phyloP scores from a whole-genome alignment of 1,140 invertebrate genomes.

The Drosophila obscura region DNA sequence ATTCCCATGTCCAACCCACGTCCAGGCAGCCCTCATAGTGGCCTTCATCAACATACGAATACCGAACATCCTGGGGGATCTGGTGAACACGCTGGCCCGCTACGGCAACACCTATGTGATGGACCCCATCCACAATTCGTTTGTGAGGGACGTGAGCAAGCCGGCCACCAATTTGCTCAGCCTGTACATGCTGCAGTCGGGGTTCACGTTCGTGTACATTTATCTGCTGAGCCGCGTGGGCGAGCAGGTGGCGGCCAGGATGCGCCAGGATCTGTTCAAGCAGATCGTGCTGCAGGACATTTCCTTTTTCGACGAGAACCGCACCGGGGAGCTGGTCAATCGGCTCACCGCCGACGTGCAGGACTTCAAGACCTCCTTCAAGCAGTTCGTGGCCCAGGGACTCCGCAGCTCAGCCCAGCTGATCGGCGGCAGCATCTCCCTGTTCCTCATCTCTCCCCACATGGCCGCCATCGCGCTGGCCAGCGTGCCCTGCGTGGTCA shows the following conservation, averaged over 20 bases:
- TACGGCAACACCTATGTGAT: conserved; percentile 84
- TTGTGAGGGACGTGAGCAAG: conserved; percentile 87
- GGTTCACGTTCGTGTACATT: conserved; percentile 95
- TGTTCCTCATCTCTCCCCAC: conserved; percentile 91
- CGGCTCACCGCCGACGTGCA: conserved; percentile 96
- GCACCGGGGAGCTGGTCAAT: conserved; percentile 95
- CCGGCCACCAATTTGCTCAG: conserved; percentile 88
- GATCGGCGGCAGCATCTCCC: conserved; percentile 80
- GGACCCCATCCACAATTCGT: conserved; percentile 79
- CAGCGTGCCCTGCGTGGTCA: conserved; percentile 94
- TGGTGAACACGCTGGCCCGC: conserved; percentile 90
- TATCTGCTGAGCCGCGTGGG: conserved; percentile 93
- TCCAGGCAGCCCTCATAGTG: conserved; percentile 91
- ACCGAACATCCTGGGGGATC: conserved; percentile 89
- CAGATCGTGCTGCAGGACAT: conserved; percentile 95
- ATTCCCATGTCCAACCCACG: conserved; percentile 30
- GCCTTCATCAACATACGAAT: conserved; percentile 93
- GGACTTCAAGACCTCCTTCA: conserved; percentile 98
- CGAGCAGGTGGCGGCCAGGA: conserved; percentile 91
- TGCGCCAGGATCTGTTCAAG: conserved; percentile 92
- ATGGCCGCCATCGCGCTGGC: conserved; percentile 92
- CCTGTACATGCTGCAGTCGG: conserved; percentile 90
- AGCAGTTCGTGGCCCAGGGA: conserved; percentile 95
- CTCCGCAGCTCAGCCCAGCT: conserved; percentile 93
- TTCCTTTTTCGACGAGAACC: conserved; percentile 94